Evolutionary conservation across 1,140 invertebrate genomes (phyloP), one percentile per base, ranked within the genome.

Genomic region (Centruroides sculpturatus): DNA sequence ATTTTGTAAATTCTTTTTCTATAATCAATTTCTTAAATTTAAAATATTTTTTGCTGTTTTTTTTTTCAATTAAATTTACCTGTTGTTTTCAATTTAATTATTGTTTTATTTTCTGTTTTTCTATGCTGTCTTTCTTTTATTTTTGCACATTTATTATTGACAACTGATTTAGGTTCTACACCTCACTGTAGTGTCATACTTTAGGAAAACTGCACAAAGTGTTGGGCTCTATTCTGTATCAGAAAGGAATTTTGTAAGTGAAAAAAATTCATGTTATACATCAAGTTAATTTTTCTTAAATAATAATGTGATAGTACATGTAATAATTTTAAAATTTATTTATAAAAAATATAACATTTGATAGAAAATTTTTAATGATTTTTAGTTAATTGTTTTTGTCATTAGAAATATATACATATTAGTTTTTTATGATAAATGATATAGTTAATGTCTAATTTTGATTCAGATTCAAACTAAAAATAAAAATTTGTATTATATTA

Each of bases 161-260:
- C 41, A 41, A 41, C 41, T 41, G 41, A 41, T 54, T 50, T 60
- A 69, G 59, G 69, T 67, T 57, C 64, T 69, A 50, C 66, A 69
- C 50, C 50, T 68, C 60, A 66, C 65, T 66, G 67, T 69, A 67
- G 65, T 65, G 65, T 67, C 62, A 12, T 60, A 59, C 59, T 63
- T 63, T 63, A 63, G 59, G 57, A 63, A 55, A 60, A 63, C 58
- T 41, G n/a, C 62, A 34, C 55, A 59, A 56, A 63, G 13, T 13
- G 52, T 56, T 49, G 62, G 62, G 54, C 54, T 54, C 57, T 63
- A 63, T 59, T 60, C 55, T 48, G 55, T 50, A 59, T 55, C 59
- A 10, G 35, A 57, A 35, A 36, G 57, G 51, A 3, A 47, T 48
- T 55, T 63, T 57, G 62, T 63, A 63, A 63, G 62, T 63, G 59